phyloP scores from a whole-genome alignment of 2,888 invertebrate species.

The Parnassius apollo region DNA sequence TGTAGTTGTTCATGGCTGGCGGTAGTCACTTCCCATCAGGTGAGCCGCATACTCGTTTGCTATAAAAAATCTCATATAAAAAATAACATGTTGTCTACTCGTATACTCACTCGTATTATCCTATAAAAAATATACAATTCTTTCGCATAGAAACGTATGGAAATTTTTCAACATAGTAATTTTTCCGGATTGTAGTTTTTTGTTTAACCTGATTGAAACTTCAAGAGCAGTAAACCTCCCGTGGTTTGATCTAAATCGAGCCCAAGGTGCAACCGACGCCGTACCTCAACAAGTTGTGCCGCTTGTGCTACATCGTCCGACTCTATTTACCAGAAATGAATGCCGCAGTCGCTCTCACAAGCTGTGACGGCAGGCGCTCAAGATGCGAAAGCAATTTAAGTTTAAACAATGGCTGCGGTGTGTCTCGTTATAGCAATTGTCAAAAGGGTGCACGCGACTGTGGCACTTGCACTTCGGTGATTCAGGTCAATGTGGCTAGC shows the following conservation, averaged over 20 bases:
- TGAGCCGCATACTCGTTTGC: too few relatives aligned
- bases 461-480: constrained; percentile 21
- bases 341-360: constrained; percentile 20
- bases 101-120: too few relatives aligned
- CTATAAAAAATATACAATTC: too few relatives aligned
- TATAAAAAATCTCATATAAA: too few relatives aligned
- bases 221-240: constrained; percentile 5
- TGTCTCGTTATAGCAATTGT: constrained; percentile 35
- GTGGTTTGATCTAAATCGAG: constrained; percentile 12
- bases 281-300: constrained; percentile 19
- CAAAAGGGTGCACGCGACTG: constrained; percentile 29
- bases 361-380: constrained; percentile 32
- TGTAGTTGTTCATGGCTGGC: too few relatives aligned
- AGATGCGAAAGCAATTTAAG: constrained; percentile 57
- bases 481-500: constrained; percentile 27
- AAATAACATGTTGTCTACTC: too few relatives aligned
- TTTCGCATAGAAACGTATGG: too few relatives aligned
- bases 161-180: too few relatives aligned
- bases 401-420: constrained; percentile 55
- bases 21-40: too few relatives aligned
- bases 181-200: too few relatives aligned
- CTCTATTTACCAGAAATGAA: constrained; percentile 20
- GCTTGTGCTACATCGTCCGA: constrained; percentile 6
- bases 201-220: constrained; percentile 3
- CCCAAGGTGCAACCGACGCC: constrained; percentile 1